These are phyloP conservation scores for Nymphalis polychloros DNA, from an alignment of 2,888 invertebrate genomes.

Conservation along the genomic window DNA sequence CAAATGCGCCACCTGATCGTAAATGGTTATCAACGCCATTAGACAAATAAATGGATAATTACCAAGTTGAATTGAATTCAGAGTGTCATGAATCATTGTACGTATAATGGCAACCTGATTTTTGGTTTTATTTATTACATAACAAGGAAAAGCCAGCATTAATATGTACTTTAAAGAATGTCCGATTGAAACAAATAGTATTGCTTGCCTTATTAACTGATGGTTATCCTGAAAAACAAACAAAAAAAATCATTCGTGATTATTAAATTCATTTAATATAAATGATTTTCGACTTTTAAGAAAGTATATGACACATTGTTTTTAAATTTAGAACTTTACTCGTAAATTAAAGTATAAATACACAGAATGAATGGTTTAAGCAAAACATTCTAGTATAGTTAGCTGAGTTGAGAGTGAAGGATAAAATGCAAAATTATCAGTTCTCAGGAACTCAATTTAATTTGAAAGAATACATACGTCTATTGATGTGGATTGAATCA, in stretches of 20 bases:
- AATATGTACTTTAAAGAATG: constrained; percentile 55
- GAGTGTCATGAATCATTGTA: constrained; percentile 61
- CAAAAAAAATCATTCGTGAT: not conserved
- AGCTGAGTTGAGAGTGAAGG: too few species aligned
- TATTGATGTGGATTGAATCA: constrained; percentile 45
- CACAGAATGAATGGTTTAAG: not conserved
- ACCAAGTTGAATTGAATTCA: constrained; percentile 57
- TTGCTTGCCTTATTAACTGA: not conserved
- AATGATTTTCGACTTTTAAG: not conserved
- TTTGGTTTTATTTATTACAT: constrained; percentile 57
- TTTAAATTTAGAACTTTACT: too few species aligned
- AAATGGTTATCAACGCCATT: too few species aligned
- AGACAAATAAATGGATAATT: constrained; percentile 28
- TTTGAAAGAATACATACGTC: not conserved
- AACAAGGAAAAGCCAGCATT: constrained; percentile 60
- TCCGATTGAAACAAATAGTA: constrained; percentile 2
- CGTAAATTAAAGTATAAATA: not conserved
- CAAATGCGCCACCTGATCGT: too few species aligned
- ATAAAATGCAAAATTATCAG: too few species aligned
- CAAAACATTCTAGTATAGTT: too few species aligned
- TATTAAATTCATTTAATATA: too few species aligned
- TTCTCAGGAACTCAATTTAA: too few species aligned
- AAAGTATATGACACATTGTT: too few species aligned
- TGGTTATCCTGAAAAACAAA: constrained; percentile 19
- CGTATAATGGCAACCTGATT: constrained; percentile 57